Conservation (phyloP, 2,888 invertebrate species). For the Drosophila diplacantha region DNA sequence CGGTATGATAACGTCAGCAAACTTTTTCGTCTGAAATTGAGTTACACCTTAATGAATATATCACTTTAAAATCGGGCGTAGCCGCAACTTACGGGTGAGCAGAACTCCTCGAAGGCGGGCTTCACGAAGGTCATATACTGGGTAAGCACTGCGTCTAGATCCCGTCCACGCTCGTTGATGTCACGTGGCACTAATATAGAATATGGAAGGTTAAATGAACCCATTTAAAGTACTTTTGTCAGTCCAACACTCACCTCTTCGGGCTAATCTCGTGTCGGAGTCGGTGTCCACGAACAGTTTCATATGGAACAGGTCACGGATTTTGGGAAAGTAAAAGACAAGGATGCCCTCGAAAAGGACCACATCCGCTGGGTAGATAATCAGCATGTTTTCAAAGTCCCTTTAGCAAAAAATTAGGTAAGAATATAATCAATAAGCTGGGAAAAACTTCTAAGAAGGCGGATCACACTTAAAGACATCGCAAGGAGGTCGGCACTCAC, state of each 20-base stretch:
- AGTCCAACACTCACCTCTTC: constrained; percentile 85
- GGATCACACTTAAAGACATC: background rate
- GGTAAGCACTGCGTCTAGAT: constrained; percentile 94
- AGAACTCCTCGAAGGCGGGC: constrained; percentile 99
- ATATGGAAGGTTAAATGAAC: background rate
- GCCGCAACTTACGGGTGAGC: constrained; percentile 87
- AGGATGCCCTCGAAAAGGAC: constrained; percentile 98
- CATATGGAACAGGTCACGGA: constrained; percentile 97
- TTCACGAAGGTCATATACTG: constrained; percentile 99
- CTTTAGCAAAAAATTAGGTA: constrained; percentile 72
- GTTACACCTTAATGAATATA: background rate
- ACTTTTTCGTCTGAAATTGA: constrained; percentile 94
- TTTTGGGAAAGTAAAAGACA: constrained; percentile 97
- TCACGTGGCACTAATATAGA: constrained; percentile 91
- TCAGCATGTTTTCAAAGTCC: constrained; percentile 83
- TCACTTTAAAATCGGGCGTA: background rate
- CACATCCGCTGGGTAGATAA: constrained; percentile 97
- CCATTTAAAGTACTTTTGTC: background rate
- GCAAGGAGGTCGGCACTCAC: constrained; percentile 79
- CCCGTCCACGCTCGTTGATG: constrained; percentile 95
- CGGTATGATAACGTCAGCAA: constrained; percentile 99
- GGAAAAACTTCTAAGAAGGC: background rate
- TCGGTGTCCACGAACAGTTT: constrained; percentile 99
- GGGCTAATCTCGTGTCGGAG: constrained; percentile 96
- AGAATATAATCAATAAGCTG: background rate